A percentile compares a stretch with the other conserved stretches of the same genome.
These are phyloP conservation scores for Cherax destructor DNA, from an alignment of 1,140 invertebrate genomes.

Conservation along the genomic window DNA sequence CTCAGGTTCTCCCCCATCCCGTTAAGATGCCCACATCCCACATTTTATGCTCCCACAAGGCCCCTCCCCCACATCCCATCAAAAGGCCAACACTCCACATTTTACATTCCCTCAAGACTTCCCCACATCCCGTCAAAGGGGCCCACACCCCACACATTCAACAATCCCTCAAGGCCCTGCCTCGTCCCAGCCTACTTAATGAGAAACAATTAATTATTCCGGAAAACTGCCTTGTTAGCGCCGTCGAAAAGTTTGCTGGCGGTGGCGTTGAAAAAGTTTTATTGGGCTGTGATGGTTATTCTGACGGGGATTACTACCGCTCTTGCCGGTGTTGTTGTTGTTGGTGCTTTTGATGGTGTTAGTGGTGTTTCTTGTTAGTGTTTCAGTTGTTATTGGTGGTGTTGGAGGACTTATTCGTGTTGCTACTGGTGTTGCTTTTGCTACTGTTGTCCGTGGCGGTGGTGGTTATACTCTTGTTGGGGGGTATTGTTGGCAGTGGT, in stretches of 20 bases:
- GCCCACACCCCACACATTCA: neutral
- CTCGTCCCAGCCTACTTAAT: conserved; percentile 30
- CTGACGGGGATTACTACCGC: neutral
- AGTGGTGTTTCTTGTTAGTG: neutral
- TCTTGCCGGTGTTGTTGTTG: neutral
- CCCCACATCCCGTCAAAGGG: neutral
- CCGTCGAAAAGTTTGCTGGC: conserved; percentile 22
- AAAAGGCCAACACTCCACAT: too few species aligned
- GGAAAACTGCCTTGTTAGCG: conserved; percentile 56
- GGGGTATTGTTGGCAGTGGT: too few species aligned
- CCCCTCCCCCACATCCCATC: too few species aligned
- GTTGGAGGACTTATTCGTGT: neutral
- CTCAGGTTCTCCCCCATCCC: too few species aligned
- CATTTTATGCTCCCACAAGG: too few species aligned
- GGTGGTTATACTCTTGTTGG: too few species aligned
- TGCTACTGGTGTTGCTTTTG: neutral
- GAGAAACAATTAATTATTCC: conserved; percentile 61
- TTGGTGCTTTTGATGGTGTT: neutral
- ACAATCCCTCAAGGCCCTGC: neutral
- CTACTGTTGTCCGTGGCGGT: too few species aligned
- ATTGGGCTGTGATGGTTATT: neutral
- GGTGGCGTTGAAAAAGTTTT: conserved; percentile 1
- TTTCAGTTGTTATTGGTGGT: neutral
- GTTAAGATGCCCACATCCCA: too few species aligned
- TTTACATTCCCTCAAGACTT: neutral